Conservation (phyloP, 2,888 invertebrate species). For the Euzophera pinguis region DNA sequence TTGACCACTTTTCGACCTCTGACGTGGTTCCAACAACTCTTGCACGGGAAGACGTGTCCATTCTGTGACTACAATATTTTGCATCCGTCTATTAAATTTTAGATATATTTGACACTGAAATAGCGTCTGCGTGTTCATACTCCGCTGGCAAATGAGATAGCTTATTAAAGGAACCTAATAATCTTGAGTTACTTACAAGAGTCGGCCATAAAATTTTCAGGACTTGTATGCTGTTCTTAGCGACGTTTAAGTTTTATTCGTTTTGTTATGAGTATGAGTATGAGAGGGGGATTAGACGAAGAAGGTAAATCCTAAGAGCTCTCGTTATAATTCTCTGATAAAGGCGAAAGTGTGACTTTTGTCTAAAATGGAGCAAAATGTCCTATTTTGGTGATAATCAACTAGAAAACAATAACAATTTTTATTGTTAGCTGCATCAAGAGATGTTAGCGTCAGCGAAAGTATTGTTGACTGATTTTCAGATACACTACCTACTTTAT, state of each 20-base stretch:
- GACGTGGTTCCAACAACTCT: too few species aligned
- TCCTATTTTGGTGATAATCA: too few species aligned
- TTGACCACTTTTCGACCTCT: too few species aligned
- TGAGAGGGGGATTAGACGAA: neutral
- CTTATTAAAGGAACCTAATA: neutral
- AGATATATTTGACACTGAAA: slow-evolving; percentile 11
- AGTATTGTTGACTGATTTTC: too few species aligned
- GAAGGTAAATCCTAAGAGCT: neutral
- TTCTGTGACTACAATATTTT: neutral
- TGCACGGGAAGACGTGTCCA: neutral
- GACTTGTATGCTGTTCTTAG: neutral
- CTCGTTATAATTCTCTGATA: too few species aligned
- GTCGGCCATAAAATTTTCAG: neutral
- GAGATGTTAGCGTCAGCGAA: too few species aligned
- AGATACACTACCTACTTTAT: too few species aligned
- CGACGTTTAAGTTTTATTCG: neutral
- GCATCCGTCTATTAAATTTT: neutral
- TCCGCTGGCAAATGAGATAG: neutral
- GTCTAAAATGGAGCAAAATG: too few species aligned
- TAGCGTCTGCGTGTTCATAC: neutral
- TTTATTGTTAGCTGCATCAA: too few species aligned
- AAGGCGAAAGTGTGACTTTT: too few species aligned
- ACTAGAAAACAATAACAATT: too few species aligned
- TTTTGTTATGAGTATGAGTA: neutral
- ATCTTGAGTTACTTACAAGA: neutral